Base-by-base conservation (phyloP, 2,113 vertebrate genomes). In the Cololabis saira region DNA sequence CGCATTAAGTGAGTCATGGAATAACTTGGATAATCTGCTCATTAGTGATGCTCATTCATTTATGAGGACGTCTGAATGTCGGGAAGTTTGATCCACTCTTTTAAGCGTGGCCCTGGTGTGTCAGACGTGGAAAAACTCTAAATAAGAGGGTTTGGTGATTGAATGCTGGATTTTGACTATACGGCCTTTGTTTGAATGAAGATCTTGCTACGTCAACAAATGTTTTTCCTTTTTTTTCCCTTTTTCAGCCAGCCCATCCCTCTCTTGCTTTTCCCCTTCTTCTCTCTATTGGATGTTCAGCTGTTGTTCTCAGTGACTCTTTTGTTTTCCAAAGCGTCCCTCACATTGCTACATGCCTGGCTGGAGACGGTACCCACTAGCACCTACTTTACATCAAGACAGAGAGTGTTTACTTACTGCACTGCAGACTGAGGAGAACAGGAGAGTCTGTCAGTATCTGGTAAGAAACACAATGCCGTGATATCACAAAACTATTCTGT, bases 351-450 rank as follows among this genome's bases (percentile, higher is more conserved):
- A 58, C 76, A 75, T 81, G 89, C 76, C 80, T 79, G 59, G 76
- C 65, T 89, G 91, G 92, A 89, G 92, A 93, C 86, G 62, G 86
- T 79, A 83, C 87, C 80, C 80, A 71, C 70, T 45, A 73, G 82
- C 79, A 84, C 82, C 77, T 86, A 66, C 69, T 83, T 77, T 54
- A 59, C 67, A 61, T 71, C 65, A 61, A 76, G 59, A 83, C 67
- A 61, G 42, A 72, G 49, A 61, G 51, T 44, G 65, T 80, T 78
- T 73, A 62, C 61, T 21, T 64, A 43, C 19, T 56, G 16, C 16
- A 18, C 56, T 54, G 40, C 62, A 51, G 52, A 71, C 40, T 18
- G 63, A 61, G 41, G 22, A 70, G 24, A 49, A 63, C 74, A 47
- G 53, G 27, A 27, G 9, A 33, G 14, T 58, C 67, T 70, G 12